phyloP scores from a whole-genome alignment of 2,797 vertebrate species.

The Ambastaia sidthimunki region DNA sequence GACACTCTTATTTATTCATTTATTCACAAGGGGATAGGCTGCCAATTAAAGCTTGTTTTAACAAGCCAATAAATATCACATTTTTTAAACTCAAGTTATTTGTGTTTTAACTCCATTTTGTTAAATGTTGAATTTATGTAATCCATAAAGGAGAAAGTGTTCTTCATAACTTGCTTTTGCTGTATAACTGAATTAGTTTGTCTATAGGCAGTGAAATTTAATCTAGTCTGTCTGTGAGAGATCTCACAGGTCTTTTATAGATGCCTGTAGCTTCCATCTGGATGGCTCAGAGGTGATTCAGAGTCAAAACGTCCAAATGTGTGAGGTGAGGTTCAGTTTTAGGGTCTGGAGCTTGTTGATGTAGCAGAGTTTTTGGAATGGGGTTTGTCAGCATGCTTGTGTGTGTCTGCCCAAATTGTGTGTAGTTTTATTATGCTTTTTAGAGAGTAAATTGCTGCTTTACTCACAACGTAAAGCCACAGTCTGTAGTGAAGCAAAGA shows the following conservation, averaged over 20 bases:
- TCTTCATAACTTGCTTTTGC: background rate
- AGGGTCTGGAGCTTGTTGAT: constrained; percentile 26
- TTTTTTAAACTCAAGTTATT: background rate
- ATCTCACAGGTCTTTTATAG: background rate
- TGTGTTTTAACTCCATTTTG: background rate
- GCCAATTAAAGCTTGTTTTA: background rate
- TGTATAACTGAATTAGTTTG: constrained; percentile 9
- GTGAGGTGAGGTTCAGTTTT: constrained; percentile 30
- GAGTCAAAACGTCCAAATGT: constrained; percentile 11
- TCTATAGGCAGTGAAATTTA: background rate
- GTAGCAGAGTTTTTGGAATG: constrained; percentile 42
- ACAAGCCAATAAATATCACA: background rate
- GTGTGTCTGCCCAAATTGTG: background rate
- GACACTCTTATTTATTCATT: background rate
- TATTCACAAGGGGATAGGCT: background rate
- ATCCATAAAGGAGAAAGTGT: background rate
- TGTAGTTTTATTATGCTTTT: constrained; percentile 12
- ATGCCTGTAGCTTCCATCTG: background rate
- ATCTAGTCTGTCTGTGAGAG: background rate
- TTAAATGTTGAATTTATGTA: background rate
- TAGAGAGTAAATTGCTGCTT: background rate
- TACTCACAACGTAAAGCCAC: background rate
- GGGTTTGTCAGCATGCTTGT: constrained; percentile 37
- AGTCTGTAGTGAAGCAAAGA: background rate
- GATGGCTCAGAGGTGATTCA: constrained; percentile 34